phyloP scores from a whole-genome alignment of 2,888 invertebrate genomes.

The Synanthedon vespiformis region DNA sequence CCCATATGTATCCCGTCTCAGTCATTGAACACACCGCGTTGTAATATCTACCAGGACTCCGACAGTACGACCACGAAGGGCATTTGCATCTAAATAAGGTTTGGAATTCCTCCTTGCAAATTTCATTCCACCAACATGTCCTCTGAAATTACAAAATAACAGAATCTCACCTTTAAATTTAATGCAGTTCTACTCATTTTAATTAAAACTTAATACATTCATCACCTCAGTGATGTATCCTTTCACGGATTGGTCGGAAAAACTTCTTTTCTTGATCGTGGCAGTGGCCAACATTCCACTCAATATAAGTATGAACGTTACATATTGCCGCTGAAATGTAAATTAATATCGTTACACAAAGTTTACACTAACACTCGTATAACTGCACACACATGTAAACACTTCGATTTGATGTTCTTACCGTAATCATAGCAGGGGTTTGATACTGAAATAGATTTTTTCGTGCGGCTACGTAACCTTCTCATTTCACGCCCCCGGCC shows the following conservation, averaged over 20 bases:
- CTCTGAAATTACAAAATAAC: constrained; percentile 67
- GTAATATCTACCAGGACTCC: constrained; percentile 89
- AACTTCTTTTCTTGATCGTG: constrained; percentile 74
- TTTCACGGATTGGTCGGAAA: constrained; percentile 83
- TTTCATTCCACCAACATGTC: constrained; percentile 94
- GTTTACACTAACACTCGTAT: constrained; percentile 17
- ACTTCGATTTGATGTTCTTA: constrained; percentile 19
- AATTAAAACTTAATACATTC: constrained; percentile 3
- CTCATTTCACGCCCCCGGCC: constrained; percentile 37
- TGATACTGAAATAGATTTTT: constrained; percentile 33
- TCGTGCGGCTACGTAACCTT: constrained; percentile 25
- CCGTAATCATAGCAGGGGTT: constrained; percentile 58
- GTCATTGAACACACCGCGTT: constrained; percentile 93
- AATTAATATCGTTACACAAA: constrained; percentile 9
- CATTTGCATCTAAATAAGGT: constrained; percentile 88
- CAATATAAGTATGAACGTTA: constrained; percentile 42
- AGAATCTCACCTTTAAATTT: neutral
- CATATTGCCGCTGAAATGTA: constrained; percentile 47
- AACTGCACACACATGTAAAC: constrained; percentile 11
- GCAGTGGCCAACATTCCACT: constrained; percentile 38
- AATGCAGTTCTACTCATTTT: neutral
- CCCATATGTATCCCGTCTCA: constrained; percentile 91
- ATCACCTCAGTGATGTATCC: constrained; percentile 86
- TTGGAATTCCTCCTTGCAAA: constrained; percentile 93
- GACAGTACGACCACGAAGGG: constrained; percentile 89